Conservation (phyloP, 1,140 invertebrate species). For the Acromyrmex echinatior region DNA sequence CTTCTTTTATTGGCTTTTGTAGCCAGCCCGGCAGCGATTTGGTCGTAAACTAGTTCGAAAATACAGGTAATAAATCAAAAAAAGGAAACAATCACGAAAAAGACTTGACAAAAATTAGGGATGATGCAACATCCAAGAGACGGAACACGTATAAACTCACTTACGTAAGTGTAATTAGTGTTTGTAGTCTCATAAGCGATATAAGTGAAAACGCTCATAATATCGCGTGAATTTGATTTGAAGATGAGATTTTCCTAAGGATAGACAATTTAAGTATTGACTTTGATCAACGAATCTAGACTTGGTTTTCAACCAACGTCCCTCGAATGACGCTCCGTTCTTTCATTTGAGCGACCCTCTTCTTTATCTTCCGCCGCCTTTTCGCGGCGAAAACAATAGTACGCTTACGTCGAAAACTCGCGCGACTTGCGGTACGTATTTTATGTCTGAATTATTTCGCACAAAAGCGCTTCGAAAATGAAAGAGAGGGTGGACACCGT, state of each 20-base stretch:
- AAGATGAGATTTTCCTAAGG: background rate
- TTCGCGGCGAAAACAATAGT: constrained; percentile 82
- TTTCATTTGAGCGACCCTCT: constrained; percentile 34
- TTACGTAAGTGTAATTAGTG: too few species aligned
- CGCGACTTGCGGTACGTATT: constrained; percentile 80
- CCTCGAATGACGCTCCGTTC: constrained; percentile 40
- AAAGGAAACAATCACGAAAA: too few species aligned
- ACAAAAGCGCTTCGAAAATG: constrained; percentile 79
- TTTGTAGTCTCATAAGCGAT: too few species aligned
- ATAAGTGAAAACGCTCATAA: background rate
- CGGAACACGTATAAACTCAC: too few species aligned
- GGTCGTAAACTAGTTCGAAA: too few species aligned
- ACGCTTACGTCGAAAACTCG: constrained; percentile 82
- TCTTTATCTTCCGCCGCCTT: constrained; percentile 71
- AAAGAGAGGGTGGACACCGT: background rate
- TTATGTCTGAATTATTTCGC: constrained; percentile 86
- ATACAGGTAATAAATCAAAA: too few species aligned
- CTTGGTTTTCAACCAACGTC: constrained; percentile 40
- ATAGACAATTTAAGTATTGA: constrained; percentile 52
- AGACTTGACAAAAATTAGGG: too few species aligned
- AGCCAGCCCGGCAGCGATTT: too few species aligned
- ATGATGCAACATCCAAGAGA: too few species aligned
- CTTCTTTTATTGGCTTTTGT: too few species aligned
- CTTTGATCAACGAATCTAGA: constrained; percentile 65
- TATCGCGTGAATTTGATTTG: constrained; percentile 30